Percentiles rank a stretch among this genome's conserved stretches.
Conservation (phyloP, 2,888 invertebrate genomes). For the Seladonia tumulorum region DNA sequence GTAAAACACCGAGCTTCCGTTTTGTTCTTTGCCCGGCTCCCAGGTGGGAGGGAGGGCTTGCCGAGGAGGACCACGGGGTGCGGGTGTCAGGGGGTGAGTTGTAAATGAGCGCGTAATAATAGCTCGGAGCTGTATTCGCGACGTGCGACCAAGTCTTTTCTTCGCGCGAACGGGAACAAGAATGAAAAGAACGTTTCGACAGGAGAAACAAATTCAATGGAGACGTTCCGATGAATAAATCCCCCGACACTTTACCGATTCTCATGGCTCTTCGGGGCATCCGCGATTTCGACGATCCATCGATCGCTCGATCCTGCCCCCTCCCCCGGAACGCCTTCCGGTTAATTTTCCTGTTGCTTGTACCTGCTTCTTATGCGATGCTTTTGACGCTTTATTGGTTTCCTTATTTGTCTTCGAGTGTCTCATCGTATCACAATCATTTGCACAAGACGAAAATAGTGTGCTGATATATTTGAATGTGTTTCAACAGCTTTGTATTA, state of each 20-base stretch:
- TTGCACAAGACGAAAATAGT: too few relatives aligned
- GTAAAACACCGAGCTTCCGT: constrained; percentile 59
- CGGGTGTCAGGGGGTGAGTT: constrained; percentile 2
- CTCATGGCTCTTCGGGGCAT: not conserved
- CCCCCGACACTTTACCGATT: not conserved
- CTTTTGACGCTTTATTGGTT: not conserved
- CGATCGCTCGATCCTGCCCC: not conserved
- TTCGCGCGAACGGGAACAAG: constrained; percentile 45
- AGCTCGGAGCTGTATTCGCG: constrained; percentile 50
- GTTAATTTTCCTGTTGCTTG: not conserved
- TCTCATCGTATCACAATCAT: too few relatives aligned
- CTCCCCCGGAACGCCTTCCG: too few relatives aligned
- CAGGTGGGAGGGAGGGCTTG: not conserved
- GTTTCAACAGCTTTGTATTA: too few relatives aligned
- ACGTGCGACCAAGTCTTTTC: constrained; percentile 54
- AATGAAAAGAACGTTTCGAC: constrained; percentile 47
- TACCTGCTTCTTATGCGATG: not conserved
- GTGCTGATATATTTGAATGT: too few relatives aligned
- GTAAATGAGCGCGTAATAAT: constrained; percentile 57
- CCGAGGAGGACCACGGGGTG: not conserved
- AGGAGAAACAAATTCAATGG: constrained; percentile 33
- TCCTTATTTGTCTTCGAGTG: too few relatives aligned
- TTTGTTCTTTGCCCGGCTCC: constrained; percentile 42
- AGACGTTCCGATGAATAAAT: constrained; percentile 3
- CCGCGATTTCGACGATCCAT: not conserved